Conservation (phyloP, 2,888 invertebrate genomes). For the Philhelius pedissequus region DNA sequence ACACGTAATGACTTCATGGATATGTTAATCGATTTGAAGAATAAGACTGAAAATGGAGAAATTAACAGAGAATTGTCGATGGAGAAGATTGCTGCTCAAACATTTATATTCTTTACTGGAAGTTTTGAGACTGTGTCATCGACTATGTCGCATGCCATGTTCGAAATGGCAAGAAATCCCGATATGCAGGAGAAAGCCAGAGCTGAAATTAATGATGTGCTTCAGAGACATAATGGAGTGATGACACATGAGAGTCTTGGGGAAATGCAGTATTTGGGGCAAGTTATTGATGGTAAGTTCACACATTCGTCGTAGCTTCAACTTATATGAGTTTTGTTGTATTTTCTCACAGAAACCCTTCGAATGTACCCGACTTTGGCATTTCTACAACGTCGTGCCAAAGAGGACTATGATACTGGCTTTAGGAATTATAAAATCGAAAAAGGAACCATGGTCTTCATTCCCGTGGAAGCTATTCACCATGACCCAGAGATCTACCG, state of each 20-base stretch:
- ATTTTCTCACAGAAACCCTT: constrained; percentile 80
- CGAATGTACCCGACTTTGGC: constrained; percentile 81
- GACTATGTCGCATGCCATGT: constrained; percentile 79
- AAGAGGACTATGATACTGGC: not conserved
- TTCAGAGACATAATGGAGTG: constrained; percentile 74
- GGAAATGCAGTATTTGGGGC: constrained; percentile 36
- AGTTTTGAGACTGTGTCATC: constrained; percentile 81
- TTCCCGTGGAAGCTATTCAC: constrained; percentile 77
- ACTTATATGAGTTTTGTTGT: not conserved
- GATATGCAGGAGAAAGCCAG: constrained; percentile 79
- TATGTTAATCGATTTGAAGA: constrained; percentile 78
- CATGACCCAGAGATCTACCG: constrained; percentile 78
- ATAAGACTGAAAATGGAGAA: constrained; percentile 51
- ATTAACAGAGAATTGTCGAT: constrained; percentile 71
- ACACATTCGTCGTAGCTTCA: no score
- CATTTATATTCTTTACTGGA: constrained; percentile 80
- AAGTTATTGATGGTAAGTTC: not conserved
- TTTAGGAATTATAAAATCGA: constrained; percentile 69
- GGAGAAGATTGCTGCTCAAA: constrained; percentile 80
- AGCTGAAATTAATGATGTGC: constrained; percentile 76
- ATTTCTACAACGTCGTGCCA: constrained; percentile 75
- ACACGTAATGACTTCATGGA: constrained; percentile 80
- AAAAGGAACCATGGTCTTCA: constrained; percentile 73
- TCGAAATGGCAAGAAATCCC: constrained; percentile 79
- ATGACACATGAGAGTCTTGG: constrained; percentile 79